A percentile compares a stretch with the other conserved stretches of the same genome.
These are phyloP conservation scores for Aphaenogaster floridana DNA, from an alignment of 1,140 invertebrate genomes.

Conservation along the genomic window DNA sequence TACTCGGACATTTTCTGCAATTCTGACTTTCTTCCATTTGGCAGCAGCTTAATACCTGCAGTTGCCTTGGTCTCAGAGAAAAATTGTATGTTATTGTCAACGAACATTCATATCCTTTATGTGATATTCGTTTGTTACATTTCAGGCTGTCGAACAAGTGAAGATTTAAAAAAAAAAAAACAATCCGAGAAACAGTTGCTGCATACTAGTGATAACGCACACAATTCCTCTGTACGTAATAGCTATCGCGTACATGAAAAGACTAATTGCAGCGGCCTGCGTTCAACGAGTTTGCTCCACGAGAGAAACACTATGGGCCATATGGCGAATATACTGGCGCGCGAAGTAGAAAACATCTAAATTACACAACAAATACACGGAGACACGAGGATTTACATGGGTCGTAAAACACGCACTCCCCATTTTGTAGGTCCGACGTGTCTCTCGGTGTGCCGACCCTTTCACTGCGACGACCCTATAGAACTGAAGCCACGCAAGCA, in stretches of 20 bases:
- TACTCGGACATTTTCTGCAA: conserved; percentile 45
- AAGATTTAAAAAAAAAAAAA: conserved; percentile 12
- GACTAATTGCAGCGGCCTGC: conserved; percentile 64
- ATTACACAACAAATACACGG: conserved; percentile 85
- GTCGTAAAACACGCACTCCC: conserved; percentile 84
- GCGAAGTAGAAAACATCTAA: conserved; percentile 82
- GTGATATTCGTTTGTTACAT: not conserved
- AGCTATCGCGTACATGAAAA: conserved; percentile 16
- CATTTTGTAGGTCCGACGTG: conserved; percentile 79
- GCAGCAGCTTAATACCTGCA: conserved; percentile 30
- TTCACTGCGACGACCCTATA: conserved; percentile 67
- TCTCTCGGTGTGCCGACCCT: conserved; percentile 64
- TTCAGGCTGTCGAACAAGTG: not conserved
- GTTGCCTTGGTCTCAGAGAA: not conserved
- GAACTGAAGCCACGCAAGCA: conserved; percentile 68
- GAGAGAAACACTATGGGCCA: conserved; percentile 77
- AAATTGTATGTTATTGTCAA: not conserved
- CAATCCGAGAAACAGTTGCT: not conserved
- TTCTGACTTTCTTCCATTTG: conserved; percentile 52
- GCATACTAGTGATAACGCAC: too few relatives aligned
- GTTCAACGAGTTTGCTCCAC: conserved; percentile 79
- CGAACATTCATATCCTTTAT: not conserved
- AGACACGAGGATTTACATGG: conserved; percentile 84
- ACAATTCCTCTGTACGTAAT: not conserved
- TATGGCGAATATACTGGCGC: conserved; percentile 72